phyloP scores from a whole-genome alignment of 2,797 vertebrate species.

The Lithobates pipiens region DNA sequence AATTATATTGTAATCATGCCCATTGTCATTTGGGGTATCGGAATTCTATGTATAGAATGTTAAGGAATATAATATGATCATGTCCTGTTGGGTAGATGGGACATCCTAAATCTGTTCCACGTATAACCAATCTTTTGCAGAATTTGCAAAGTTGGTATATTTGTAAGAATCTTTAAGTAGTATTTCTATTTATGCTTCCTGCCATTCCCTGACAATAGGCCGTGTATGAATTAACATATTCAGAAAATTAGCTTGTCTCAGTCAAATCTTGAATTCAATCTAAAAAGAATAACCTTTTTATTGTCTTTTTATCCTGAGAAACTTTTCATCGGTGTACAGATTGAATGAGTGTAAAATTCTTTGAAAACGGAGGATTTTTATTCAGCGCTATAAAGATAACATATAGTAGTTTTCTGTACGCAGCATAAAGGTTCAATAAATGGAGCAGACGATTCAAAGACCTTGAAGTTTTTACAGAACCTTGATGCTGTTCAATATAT shows the following conservation, averaged over 20 bases:
- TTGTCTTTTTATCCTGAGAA: constrained; percentile 12
- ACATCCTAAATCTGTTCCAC: background rate
- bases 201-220: background rate
- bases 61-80: too few relatives aligned
- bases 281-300: constrained; percentile 25
- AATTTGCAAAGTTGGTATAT: background rate
- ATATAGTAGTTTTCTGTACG: background rate
- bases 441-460: background rate
- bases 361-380: background rate
- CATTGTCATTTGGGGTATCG: too few relatives aligned
- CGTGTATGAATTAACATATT: background rate
- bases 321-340: background rate
- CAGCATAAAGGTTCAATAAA: constrained; percentile 15
- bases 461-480: constrained; percentile 8
- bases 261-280: constrained; percentile 20
- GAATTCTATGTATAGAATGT: too few relatives aligned
- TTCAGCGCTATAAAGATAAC: constrained; percentile 24
- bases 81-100: background rate
- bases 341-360: background rate
- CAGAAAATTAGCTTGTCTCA: background rate
- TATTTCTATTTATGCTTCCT: background rate
- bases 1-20: too few relatives aligned
- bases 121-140: too few relatives aligned
- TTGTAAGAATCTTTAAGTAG: background rate
- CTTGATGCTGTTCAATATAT: background rate